Conservation (phyloP, 1,140 invertebrate genomes). For the Drosophila guanche region DNA sequence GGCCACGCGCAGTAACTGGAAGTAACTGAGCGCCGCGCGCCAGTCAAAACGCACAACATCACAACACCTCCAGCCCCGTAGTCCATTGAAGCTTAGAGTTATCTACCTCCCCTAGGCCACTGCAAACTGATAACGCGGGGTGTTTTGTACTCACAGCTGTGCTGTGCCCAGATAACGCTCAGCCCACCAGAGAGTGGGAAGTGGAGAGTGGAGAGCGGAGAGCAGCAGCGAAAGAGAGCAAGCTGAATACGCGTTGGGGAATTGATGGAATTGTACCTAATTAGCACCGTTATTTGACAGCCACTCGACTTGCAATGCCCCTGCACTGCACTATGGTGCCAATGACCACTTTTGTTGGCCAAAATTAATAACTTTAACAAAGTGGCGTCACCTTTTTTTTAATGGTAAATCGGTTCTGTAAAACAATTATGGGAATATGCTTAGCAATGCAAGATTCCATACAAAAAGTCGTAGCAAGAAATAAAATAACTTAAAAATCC, state of each 20-base stretch:
- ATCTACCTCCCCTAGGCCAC: conserved; percentile 27
- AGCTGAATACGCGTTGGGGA: conserved; percentile 3
- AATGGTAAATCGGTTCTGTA: too few species aligned
- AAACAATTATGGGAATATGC: too few species aligned
- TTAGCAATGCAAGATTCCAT: too few species aligned
- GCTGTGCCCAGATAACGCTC: neutral
- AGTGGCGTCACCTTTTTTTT: too few species aligned
- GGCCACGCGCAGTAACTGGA: conserved; percentile 17
- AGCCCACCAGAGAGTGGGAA: neutral
- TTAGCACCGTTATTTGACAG: conserved; percentile 51
- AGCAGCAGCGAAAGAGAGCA: neutral
- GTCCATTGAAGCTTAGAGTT: conserved; percentile 49
- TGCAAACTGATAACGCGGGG: conserved; percentile 45
- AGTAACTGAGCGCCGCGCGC: conserved; percentile 43
- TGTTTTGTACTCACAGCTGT: conserved; percentile 28
- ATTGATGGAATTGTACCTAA: conserved; percentile 25
- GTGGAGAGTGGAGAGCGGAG: neutral
- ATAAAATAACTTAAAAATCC: too few species aligned
- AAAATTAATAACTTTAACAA: too few species aligned
- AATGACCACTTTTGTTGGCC: too few species aligned
- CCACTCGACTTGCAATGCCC: conserved; percentile 36
- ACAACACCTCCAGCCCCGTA: conserved; percentile 15
- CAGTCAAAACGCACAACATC: conserved; percentile 3
- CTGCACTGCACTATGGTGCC: too few species aligned
- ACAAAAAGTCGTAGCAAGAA: too few species aligned